phyloP scores from a whole-genome alignment of 2,113 vertebrate genomes.

The Plectropomus leopardus region DNA sequence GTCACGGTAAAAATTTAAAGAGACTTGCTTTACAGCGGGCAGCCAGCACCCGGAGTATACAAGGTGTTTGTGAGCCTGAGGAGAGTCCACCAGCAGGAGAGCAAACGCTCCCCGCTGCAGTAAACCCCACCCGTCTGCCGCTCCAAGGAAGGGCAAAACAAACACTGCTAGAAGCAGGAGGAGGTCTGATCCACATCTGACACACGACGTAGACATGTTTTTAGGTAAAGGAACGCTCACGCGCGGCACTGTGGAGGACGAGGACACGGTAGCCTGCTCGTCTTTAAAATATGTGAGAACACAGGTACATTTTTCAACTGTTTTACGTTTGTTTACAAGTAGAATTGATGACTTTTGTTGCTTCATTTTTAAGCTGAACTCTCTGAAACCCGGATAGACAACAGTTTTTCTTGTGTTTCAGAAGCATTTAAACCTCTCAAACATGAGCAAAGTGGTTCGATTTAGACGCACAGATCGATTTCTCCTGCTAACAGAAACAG shows the following conservation, averaged over 20 bases:
- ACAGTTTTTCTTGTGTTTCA: no score
- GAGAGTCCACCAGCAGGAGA: conserved; percentile 35
- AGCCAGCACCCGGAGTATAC: conserved; percentile 1
- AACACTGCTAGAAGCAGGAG: background rate
- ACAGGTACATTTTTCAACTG: no score
- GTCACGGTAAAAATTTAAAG: conserved; percentile 49
- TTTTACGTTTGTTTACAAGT: background rate
- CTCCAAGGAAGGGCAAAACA: conserved; percentile 24
- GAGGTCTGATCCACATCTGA: background rate
- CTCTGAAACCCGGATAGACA: no score
- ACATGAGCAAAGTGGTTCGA: no score
- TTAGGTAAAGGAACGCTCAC: background rate
- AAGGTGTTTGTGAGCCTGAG: conserved; percentile 9
- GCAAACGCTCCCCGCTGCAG: conserved; percentile 13
- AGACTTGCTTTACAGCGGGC: conserved; percentile 38
- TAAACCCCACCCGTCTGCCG: conserved; percentile 56
- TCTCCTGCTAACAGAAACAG: no score
- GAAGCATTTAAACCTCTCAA: no score
- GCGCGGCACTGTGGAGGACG: no score
- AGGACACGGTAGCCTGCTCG: no score
- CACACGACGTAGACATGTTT: background rate
- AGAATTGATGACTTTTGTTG: no score
- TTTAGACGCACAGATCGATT: no score
- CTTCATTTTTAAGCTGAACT: background rate
- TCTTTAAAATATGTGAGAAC: no score